These are phyloP conservation scores for Cephalopachus bancanus DNA, from an alignment of 2,797 vertebrate genomes.

Conservation along the genomic window DNA sequence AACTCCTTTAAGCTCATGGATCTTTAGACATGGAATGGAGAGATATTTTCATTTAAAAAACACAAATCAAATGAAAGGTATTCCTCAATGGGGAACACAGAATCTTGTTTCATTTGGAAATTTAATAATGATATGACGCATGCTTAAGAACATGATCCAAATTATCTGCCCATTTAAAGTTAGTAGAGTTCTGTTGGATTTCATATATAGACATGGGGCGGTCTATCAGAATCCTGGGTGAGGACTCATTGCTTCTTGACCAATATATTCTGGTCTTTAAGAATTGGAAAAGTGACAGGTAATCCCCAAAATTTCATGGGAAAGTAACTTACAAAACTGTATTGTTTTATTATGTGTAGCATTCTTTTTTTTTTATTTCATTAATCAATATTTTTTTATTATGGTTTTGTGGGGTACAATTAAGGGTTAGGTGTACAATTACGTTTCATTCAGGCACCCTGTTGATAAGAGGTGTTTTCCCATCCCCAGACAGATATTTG, in stretches of 20 bases:
- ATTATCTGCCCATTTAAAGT: neutral
- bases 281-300: neutral
- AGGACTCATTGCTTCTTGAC: neutral
- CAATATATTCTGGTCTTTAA: neutral
- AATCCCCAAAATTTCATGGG: neutral
- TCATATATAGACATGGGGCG: neutral
- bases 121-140: neutral
- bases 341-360: neutral
- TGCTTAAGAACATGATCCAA: neutral
- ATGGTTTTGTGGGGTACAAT: no score
- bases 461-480: no score
- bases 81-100: neutral
- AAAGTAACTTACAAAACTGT: neutral
- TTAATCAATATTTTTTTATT: neutral
- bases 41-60: neutral
- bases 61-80: neutral
- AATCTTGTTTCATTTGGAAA: constrained; percentile 7
- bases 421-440: no score
- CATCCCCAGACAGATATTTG: no score
- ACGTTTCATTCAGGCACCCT: no score
- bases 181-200: neutral
- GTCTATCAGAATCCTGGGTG: neutral
- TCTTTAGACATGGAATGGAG: neutral
- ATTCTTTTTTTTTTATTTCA: neutral
- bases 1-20: neutral